phyloP scores from a whole-genome alignment of 2,888 invertebrate genomes.

The Nomada goodeniana region DNA sequence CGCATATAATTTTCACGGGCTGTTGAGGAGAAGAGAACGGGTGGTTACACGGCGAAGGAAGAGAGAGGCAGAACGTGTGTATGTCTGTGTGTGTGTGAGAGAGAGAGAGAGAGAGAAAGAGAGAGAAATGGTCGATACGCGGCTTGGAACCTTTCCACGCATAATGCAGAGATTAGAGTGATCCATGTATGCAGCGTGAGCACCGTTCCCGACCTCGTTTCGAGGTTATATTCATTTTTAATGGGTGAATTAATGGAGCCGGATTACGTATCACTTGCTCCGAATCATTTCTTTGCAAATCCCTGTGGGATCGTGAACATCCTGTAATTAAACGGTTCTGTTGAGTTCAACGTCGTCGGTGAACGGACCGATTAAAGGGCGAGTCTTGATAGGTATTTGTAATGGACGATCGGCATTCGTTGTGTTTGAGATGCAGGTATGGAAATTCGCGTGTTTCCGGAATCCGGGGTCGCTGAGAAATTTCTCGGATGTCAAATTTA shows the following conservation, averaged over 20 bases:
- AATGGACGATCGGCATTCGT: too few species aligned
- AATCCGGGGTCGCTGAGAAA: too few species aligned
- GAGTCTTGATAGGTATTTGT: too few species aligned
- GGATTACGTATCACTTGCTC: slow-evolving; percentile 49
- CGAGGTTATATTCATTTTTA: slow-evolving; percentile 55
- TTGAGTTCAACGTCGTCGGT: background rate
- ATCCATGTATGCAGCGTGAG: slow-evolving; percentile 42
- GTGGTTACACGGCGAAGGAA: background rate
- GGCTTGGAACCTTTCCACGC: slow-evolving; percentile 59
- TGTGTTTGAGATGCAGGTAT: too few species aligned
- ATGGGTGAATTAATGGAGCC: slow-evolving; percentile 48
- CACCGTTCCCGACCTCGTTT: slow-evolving; percentile 28
- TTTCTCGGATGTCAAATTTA: too few species aligned
- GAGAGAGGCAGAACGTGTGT: background rate
- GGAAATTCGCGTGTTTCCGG: too few species aligned
- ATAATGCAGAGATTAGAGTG: slow-evolving; percentile 61
- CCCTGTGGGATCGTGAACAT: slow-evolving; percentile 50
- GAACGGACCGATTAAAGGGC: background rate
- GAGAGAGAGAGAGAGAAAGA: background rate
- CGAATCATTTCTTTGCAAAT: slow-evolving; percentile 52
- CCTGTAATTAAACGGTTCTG: slow-evolving; percentile 40
- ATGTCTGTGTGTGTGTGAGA: background rate
- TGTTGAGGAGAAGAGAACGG: slow-evolving; percentile 8
- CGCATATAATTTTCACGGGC: slow-evolving; percentile 61
- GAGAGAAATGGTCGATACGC: slow-evolving; percentile 51